Evolutionary conservation across 2,113 vertebrate species (phyloP), one percentile per base, ranked within the genome.

Genomic region (Dryoscopus gambensis): DNA sequence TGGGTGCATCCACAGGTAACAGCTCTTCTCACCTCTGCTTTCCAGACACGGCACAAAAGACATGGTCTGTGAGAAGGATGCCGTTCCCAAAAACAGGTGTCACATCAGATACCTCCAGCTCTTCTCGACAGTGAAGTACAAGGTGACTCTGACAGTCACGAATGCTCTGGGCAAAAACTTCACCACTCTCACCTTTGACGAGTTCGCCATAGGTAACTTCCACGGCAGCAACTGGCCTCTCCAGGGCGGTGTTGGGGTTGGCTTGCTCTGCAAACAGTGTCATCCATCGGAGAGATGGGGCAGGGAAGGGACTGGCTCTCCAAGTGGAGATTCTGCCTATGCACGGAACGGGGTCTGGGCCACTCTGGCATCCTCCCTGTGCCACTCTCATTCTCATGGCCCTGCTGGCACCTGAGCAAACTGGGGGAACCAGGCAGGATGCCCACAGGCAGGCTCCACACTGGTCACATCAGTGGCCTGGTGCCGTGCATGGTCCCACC

Each of bases 51-150:
- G 99, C 97, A 98, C 98, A 40, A 98, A 97, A 84, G 97, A 98
- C 50, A 98, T 99, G 95, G 98, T 98, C 69, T 99, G 99, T 27
- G 98, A 98, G 97, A 98, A 98, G 95, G 99, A 99, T 53, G 69
- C 97, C 0, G 68, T 98, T 94, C 99, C 99, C 93, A 99, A 99
- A 98, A 99, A 99, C 97, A 98, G 99, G 91, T 99, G 99, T 89
- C 99, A 99, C 65, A 99, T 99, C 77, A 98, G 97, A 64, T 99
- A 99, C 89, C 98, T 98, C 33, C 99, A 99, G 95, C 98, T 99
- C 91, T 99, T 99, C 98, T 99, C 99, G 4, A 99, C 98, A 15
- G 97, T 97, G 97, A 99, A 99, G 81, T 99, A 99, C 98, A 98
- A 98, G 90, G 99, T 99, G 91, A 99, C 99, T 5, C 97, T 99